Evolutionary conservation across 2,113 vertebrate species (phyloP), one percentile per base, ranked within the genome.

Genomic region (Neodontobutis hainanensis): DNA sequence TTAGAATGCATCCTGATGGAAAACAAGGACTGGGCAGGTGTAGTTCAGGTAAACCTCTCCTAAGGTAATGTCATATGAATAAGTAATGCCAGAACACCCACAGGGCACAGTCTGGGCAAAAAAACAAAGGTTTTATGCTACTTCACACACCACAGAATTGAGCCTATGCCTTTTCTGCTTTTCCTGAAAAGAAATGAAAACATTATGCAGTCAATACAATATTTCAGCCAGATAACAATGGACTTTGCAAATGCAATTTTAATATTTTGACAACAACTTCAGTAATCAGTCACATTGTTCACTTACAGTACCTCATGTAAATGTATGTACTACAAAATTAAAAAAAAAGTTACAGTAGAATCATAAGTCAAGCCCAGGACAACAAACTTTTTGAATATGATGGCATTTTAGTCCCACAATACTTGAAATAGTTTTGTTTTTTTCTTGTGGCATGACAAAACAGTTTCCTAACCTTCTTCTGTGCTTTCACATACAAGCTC

Each of bases 21-120:
- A 82, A 84, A 82, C 76, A 81, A 83, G 65, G 73, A 80, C 40
- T 50, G 65, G 87, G 83, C 87, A 86, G 85, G 86, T 82, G 82
- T 84, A 75, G 80, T 65, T 74, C 76, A 75, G 78, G 74, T 80
- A 81, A 76, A 70, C 64, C 70, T 78, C 65, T 72, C 77, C 62
- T 52, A 70, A 72, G 73, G 65, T 76, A 73, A 82, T 57, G 65
- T 78, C 65, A 12, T 15, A 62, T 87, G 78, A 89, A 90, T 87
- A 80, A 80, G 81, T 87, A 77, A 89, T 87, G 80, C 77, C 11
- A 64, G 32, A 44, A 66, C 61, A 66, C 48, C 70, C 49, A 53
- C 71, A 8, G 84, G 83, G 84, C 69, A 58, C 64, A 48, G 61
- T 62, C 75, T 27, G 67, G 68, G 57, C 63, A 56, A 77, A 73